Evolutionary conservation across 2,888 invertebrate species (phyloP), one percentile per base, ranked within the genome.

Genomic region (Synanthedon tipuliformis): DNA sequence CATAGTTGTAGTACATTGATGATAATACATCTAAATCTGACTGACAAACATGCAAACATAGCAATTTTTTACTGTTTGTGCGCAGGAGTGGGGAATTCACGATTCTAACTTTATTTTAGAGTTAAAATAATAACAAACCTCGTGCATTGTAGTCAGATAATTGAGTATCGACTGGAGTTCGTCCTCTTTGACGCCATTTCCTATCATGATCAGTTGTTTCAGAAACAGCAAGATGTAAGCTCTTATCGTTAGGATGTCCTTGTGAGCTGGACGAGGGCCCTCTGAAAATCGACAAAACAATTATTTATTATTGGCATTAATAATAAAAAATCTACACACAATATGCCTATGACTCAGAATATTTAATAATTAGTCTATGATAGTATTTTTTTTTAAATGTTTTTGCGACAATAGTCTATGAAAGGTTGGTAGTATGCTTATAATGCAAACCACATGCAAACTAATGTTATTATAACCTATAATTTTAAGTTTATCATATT

Each of bases 121-220:
- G 13, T 16, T 54, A 56, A 64, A 34, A 34, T 34, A n/a, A 55
- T 1, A 54, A 60, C 80, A 76, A 86, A 95, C 96, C 92, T 99
- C 98, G 75, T 98, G 95, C 89, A 98, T 96, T 56, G 98, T 99
- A 40, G 98, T 97, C 64, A 99, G 89, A 80, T 98, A 99, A 89
- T 99, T 99, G 56, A 99, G 90, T 74, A 99, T 95, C 66, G 97
- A 97, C 84, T 99, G 99, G 53, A 99, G 89, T 79, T 99, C 99
- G 81, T 99, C 99, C 73, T 99, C 99, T 78, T 98, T 97, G 48
- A 98, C 96, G 40, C 98, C 98, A 75, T 96, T 96, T 23, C 98
- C 95, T 78, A 98, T 95, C 94, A 97, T 95, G 68, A 99, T 97
- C 51, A 99, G 88, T 82, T 98, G 97, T 80, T 98, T 97, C 60